phyloP scores from a whole-genome alignment of 2,113 vertebrate species.

The Myocastor coypus region DNA sequence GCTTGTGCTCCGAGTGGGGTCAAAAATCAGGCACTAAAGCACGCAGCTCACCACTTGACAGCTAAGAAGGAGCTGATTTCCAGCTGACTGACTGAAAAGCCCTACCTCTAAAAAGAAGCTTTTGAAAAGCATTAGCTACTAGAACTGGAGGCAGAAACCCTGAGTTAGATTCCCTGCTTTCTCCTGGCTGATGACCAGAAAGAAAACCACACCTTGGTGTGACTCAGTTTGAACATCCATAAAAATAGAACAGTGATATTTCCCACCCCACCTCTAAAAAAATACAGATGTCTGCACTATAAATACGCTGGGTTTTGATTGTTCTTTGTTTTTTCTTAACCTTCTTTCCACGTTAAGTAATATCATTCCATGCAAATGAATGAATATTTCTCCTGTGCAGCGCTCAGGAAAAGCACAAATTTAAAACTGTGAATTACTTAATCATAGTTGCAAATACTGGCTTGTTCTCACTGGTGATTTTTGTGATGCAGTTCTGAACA shows the following conservation, averaged over 20 bases:
- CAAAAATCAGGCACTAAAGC: constrained; percentile 69
- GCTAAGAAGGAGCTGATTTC: constrained; percentile 65
- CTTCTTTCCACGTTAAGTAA: background rate
- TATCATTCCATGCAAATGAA: background rate
- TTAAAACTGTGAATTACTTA: background rate
- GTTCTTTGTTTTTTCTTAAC: background rate
- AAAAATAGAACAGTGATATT: constrained; percentile 49
- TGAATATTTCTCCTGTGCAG: background rate
- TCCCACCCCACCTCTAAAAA: constrained; percentile 17
- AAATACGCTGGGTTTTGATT: background rate
- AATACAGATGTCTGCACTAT: background rate
- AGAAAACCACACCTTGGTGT: background rate
- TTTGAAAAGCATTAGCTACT: constrained; percentile 49
- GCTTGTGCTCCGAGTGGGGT: constrained; percentile 61
- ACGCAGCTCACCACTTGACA: constrained; percentile 67
- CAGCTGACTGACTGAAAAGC: constrained; percentile 79
- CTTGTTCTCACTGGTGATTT: constrained; percentile 28
- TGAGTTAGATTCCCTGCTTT: constrained; percentile 11
- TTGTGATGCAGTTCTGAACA: background rate
- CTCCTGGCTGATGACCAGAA: background rate
- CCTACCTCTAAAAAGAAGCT: constrained; percentile 58
- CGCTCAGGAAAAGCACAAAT: background rate
- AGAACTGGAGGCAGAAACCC: constrained; percentile 22
- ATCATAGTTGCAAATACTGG: background rate
- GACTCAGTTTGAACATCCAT: constrained; percentile 60